Evolutionary conservation across 2,113 vertebrate species (phyloP), one percentile per base, ranked within the genome.

Genomic region (Thalassarche chlororhynchos): DNA sequence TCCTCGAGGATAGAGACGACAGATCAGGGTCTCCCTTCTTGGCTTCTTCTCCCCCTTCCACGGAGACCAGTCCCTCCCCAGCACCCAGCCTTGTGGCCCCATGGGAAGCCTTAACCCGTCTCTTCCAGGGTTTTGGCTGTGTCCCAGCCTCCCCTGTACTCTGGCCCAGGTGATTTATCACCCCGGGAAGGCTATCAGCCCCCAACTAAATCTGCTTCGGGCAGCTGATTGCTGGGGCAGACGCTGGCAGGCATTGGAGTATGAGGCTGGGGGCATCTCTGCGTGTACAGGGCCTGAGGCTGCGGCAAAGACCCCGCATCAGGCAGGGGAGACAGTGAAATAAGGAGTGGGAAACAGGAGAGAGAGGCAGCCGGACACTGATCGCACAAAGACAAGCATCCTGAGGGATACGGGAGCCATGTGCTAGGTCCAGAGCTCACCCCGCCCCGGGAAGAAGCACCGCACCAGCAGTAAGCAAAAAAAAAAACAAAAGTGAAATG

Each of bases 401-500:
- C 44, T 0, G 0, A 84, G 36, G 54, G 49, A 64, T 5, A 13
- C 3, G 2, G 69, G 23, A 87, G 8, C 40, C 12, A 6, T 2
- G 2, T 10, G 15, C 8, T 8, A n/a, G 11, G 2, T 1, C 12
- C 55, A 11, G 47, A 80, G 31, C 62, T 89, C 42, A 31, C 15
- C 69, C 64, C 1, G 0, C 8, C 54, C 13, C 1, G 3, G 62
- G 9, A 87, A 57, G 28, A 92, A 90, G 2, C 58, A 51, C 5
- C 4, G 2, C 8, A 5, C 4, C 23, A 55, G 19, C 24, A 36
- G 32, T 14, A 86, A 96, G 47, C 60, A 47, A 65, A 91, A 74
- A 79, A 86, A 75, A 68, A 91, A 42, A 58, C 10, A 64, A 74
- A 74, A 96, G 7, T 82, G 89, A 98, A 98, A 95, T 78, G 84